These are phyloP conservation scores for Actinia tenebrosa DNA, from an alignment of 64 coral and sea anemone genomes.

Conservation along the genomic window DNA sequence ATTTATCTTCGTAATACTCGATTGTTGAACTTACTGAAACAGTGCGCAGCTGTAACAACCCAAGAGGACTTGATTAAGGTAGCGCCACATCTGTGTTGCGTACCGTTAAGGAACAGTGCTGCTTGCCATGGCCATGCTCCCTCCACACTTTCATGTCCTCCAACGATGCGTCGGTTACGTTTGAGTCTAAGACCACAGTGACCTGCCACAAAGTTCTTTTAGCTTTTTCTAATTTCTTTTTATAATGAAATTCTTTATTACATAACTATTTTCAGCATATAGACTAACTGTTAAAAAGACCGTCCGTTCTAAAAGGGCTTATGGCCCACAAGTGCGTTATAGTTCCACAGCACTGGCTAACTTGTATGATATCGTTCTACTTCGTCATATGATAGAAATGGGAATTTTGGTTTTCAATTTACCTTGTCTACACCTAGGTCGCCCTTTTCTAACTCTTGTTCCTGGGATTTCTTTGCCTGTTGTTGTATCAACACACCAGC, in stretches of 20 bases:
- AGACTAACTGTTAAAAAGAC: no score
- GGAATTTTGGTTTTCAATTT: background rate
- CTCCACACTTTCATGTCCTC: slow-evolving; percentile 51
- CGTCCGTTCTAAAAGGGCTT: no score
- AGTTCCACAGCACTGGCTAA: no score
- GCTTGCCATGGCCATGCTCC: slow-evolving; percentile 94
- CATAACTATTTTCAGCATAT: no score
- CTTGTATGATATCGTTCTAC: no score
- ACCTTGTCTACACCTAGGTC: slow-evolving; percentile 50
- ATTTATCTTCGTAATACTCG: no score
- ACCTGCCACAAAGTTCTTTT: background rate
- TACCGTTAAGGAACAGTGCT: slow-evolving; percentile 75
- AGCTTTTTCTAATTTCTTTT: no score
- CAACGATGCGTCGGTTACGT: slow-evolving; percentile 71
- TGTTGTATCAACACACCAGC: slow-evolving; percentile 57
- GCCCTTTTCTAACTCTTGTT: slow-evolving; percentile 21
- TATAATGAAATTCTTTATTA: no score
- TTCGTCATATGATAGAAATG: no score
- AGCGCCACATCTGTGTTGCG: slow-evolving; percentile 69
- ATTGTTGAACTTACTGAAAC: slow-evolving; percentile 75
- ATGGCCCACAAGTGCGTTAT: no score
- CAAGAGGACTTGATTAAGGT: slow-evolving; percentile 70
- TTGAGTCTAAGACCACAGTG: slow-evolving; percentile 9
- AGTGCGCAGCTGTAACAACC: slow-evolving; percentile 85
- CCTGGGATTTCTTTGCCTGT: slow-evolving; percentile 42